A percentile compares a stretch with the other conserved stretches of the same genome.
These are phyloP conservation scores for Fulica atra DNA, from an alignment of 2,113 vertebrate genomes.

Conservation along the genomic window DNA sequence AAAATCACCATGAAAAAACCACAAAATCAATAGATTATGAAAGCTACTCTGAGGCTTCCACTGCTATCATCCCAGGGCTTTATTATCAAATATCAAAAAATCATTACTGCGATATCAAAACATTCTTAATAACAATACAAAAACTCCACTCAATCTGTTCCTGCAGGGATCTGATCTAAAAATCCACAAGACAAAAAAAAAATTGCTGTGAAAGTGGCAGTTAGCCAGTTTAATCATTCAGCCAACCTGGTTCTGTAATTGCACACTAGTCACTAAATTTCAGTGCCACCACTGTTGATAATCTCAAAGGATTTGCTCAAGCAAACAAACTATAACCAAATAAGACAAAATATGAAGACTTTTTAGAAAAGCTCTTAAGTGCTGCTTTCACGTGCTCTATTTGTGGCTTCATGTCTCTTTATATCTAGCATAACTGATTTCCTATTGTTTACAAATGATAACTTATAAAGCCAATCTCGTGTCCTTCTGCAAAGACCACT, in stretches of 20 bases:
- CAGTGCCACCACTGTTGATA: neutral
- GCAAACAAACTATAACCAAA: neutral
- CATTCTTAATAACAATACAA: conserved; percentile 48
- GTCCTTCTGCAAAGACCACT: neutral
- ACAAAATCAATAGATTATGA: conserved; percentile 23
- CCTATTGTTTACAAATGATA: neutral
- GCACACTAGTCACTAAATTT: neutral
- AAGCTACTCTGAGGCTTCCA: neutral
- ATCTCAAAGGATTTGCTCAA: neutral
- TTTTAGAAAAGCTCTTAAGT: neutral
- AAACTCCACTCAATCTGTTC: conserved; percentile 53
- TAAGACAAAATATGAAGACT: neutral
- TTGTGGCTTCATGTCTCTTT: neutral
- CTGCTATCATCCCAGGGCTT: conserved; percentile 13
- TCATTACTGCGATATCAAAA: conserved; percentile 52
- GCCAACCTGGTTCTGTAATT: neutral
- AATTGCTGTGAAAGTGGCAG: conserved; percentile 48
- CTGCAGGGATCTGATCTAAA: conserved; percentile 64
- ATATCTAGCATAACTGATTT: neutral
- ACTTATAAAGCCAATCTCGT: neutral
- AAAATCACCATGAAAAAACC: neutral
- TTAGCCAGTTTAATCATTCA: conserved; percentile 35
- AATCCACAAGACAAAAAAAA: conserved; percentile 30
- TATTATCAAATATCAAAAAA: conserved; percentile 58
- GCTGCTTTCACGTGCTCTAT: neutral